Evolutionary conservation across 2,888 invertebrate species (phyloP).

Genomic region (Drosophila merina): DNA sequence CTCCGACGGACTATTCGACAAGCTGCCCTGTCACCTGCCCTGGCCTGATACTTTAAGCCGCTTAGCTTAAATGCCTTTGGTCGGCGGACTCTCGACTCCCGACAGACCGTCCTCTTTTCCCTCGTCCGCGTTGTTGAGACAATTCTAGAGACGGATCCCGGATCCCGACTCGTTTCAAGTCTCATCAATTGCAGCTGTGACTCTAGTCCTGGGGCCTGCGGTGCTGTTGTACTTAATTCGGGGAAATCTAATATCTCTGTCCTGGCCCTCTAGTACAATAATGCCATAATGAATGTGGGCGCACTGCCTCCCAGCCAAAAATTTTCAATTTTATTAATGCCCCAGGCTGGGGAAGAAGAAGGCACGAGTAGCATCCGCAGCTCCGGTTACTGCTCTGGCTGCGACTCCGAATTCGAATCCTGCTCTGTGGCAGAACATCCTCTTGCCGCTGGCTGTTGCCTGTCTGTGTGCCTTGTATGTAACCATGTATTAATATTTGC

Average conservation of each 20-base stretch:
- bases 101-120: constrained; percentile 12
- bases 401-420: constrained; percentile 1
- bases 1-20: background rate
- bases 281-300: constrained; percentile 72
- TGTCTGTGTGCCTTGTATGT: constrained; percentile 63
- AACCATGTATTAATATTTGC: constrained; percentile 76
- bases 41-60: constrained; percentile 76
- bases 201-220: background rate
- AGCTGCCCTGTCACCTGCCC: constrained; percentile 71
- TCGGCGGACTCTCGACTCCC: constrained; percentile 14
- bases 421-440: constrained; percentile 3
- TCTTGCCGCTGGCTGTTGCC: constrained; percentile 21
- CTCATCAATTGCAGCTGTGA: constrained; percentile 51
- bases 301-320: constrained; percentile 36
- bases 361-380: constrained; percentile 40
- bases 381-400: background rate
- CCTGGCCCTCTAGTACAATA: constrained; percentile 60
- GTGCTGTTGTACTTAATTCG: constrained; percentile 48
- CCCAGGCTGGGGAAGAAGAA: constrained; percentile 30
- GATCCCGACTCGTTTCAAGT: constrained; percentile 8
- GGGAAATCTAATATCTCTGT: constrained; percentile 69
- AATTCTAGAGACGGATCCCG: background rate
- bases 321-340: constrained; percentile 66
- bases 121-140: background rate
- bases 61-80: constrained; percentile 73